Base-by-base conservation (phyloP, 2,888 invertebrate genomes). In the Gastracanthus pulcherrimus region DNA sequence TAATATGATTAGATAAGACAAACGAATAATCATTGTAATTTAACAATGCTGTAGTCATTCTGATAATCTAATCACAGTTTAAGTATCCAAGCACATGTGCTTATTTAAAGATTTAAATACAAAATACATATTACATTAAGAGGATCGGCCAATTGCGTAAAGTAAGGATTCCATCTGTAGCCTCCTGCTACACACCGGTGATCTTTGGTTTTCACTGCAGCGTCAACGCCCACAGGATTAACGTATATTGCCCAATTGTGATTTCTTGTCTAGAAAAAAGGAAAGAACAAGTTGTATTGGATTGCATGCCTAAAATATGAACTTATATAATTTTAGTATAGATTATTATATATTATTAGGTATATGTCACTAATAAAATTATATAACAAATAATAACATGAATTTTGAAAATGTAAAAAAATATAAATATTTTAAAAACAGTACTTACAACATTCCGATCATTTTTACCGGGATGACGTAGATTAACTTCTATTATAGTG, bases 201-300 rank as follows among this genome's bases (percentile, higher is more conserved):
- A 84, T 93, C 92, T 81, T 95, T 94, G 48, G 96, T 95, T 90
- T 95, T 94, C 6, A 98, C 97, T 0, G 96, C 94, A 0, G 98
- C 98, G 92, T 98, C 98, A 76, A 97, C 97, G 0, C 97, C 97
- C 62, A 98, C 96, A 0, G 97, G 96, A 92, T 98, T 98, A 48
- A 98, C 98, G 90, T 94, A 98, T 86, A 98, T 95, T 72, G 96
- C 96, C 98, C 98, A 98, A 87, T 96, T 95, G 92, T 98, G 98
- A 88, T 96, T 94, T 87, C 93, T 93, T 0, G 98, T 97, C 95
- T 97, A n/a, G n/a, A n/a, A n/a, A n/a, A n/a, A n/a, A n/a, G n/a
- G n/a, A n/a, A n/a, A n/a, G n/a, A n/a, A n/a, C n/a, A n/a, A n/a
- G n/a, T n/a, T n/a, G n/a, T n/a, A n/a, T n/a, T n/a, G n/a, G n/a